Base-by-base conservation (phyloP, 2,888 invertebrate genomes). In the Megalurothrips usitatus region DNA sequence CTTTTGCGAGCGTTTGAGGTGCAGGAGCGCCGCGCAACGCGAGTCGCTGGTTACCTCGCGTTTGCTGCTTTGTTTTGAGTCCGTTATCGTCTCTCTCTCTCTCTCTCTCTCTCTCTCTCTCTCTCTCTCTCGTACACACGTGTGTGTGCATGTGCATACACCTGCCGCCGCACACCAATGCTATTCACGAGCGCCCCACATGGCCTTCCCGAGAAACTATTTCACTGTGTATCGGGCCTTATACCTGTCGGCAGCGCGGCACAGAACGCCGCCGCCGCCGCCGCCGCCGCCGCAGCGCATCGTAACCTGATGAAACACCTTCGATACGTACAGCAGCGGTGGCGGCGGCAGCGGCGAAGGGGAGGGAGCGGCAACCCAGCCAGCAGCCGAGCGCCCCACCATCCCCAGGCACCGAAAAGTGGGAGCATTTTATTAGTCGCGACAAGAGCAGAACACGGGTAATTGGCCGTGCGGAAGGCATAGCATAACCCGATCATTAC, bases 261-360 rank as follows among this genome's bases (percentile, higher is more conserved):
- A 58, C 58, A 58, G n/a, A n/a, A n/a, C n/a, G n/a, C n/a, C n/a
- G n/a, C n/a, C n/a, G n/a, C n/a, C n/a, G n/a, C n/a, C n/a, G n/a
- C n/a, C n/a, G n/a, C n/a, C n/a, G n/a, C n/a, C 58, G 68, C 68
- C 26, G 68, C 23, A n/a, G 9, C 68, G 26, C 26, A 3, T 23
- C 58, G 68, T 75, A 75, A 75, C 26, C 26, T 75, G 68, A 75
- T 75, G 68, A 26, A 75, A 75, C 68, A 75, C 68, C 68, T 75
- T 58, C 58, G 17, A 58, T 58, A 58, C 58, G n/a, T 14, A 14
- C 17, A 58, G 17, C 17, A 58, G 58, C 58, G 58, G 3, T 4
- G 34, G 34, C 34, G 6, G 34, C n/a, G n/a, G n/a, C n/a, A n/a
- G n/a, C n/a, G n/a, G n/a, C n/a, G n/a, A n/a, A n/a, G n/a, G n/a